Conservation (phyloP, 2,113 vertebrate genomes). For the Canis aureus region DNA sequence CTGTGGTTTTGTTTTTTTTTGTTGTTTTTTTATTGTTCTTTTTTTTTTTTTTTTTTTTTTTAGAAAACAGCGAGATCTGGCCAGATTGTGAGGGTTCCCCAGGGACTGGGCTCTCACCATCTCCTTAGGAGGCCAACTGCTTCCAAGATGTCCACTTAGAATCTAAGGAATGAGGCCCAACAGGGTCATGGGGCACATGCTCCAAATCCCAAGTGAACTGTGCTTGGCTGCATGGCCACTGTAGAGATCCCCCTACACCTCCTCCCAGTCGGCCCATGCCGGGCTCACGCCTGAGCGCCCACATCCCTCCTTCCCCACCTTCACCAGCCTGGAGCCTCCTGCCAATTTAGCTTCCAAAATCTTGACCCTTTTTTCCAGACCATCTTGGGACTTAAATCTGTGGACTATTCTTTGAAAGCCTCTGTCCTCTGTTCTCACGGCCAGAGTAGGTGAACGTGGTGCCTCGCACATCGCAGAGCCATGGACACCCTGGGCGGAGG, state of each 20-base stretch:
- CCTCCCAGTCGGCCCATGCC: rapidly evolving
- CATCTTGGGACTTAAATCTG: neutral
- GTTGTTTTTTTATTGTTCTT: too few relatives aligned
- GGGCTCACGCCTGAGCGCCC: rapidly evolving
- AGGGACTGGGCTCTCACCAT: neutral
- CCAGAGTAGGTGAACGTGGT: rapidly evolving
- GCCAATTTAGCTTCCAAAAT: neutral
- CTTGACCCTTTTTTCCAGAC: too few relatives aligned
- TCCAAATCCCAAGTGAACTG: too few relatives aligned
- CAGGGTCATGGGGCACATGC: neutral
- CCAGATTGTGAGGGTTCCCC: neutral
- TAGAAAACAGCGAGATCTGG: neutral
- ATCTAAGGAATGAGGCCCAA: neutral
- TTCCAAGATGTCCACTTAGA: neutral
- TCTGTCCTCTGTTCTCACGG: rapidly evolving
- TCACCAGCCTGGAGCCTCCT: neutral
- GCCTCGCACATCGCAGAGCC: rapidly evolving
- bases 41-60: neutral
- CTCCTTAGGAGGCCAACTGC: neutral
- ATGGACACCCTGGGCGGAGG: rapidly evolving
- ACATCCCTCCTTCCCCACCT: neutral
- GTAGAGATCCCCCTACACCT: rapidly evolving
- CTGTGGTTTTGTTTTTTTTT: too few relatives aligned
- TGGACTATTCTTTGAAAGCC: too few relatives aligned
- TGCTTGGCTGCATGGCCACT: rapidly evolving